Evolutionary conservation across 2,113 vertebrate genomes (phyloP), one percentile per base, ranked within the genome.

Genomic region (Eurystomus gularis): DNA sequence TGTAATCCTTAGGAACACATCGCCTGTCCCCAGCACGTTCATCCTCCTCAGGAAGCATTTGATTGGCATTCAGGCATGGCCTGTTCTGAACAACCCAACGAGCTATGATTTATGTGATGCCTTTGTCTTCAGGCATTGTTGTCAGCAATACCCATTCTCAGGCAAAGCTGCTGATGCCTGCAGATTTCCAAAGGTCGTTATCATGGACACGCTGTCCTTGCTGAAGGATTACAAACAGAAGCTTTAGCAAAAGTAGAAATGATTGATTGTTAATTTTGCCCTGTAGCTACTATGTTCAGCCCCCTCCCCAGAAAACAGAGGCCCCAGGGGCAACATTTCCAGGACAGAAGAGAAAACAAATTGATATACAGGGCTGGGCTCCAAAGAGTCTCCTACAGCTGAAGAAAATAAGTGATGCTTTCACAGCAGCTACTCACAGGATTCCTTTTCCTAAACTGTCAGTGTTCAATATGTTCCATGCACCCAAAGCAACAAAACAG

Each of bases 51-150:
- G 86, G 83, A 93, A 72, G 61, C 60, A 16, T 87, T 44, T 93
- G 95, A 91, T 40, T 89, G 95, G 26, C 96, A 86, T 66, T 79
- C 70, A 80, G 88, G 52, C 81, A 75, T 3, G 0, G 88, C 55
- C 81, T 55, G 52, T 82, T 87, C 95, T 61, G 89, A 93, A 33
- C 37, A 78, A 4, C 52, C 18, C 83, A 89, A 86, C 46, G 37
- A 93, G 93, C 91, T 29, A 0, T 95, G 91, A 95, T 95, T 94
- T 91, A 92, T 90, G 93, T 18, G 84, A 76, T 44, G 77, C 37
- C 65, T 96, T 93, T 94, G 91, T 84, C 90, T 91, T 93, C 31
- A 94, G 93, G 94, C 81, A 20, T 69, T 79, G 83, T 20, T 94
- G 94, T 87, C 95, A 96, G 93, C 61, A 82, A 44, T 37, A 55